These are phyloP conservation scores for Meloe dianella DNA, from an alignment of 2,888 invertebrate genomes.

Conservation along the genomic window DNA sequence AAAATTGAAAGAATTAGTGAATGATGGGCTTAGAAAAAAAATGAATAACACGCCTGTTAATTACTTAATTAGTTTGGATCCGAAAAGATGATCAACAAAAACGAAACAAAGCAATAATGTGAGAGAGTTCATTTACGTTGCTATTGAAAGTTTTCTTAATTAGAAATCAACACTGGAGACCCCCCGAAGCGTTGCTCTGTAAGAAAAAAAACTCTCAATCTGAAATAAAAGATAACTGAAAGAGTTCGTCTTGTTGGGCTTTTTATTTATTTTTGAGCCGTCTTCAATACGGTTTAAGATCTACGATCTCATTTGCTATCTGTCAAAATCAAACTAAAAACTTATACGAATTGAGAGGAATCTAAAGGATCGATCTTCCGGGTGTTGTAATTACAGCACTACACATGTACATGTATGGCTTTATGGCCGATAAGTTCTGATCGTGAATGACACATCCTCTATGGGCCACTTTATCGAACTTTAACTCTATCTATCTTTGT, in stretches of 20 bases:
- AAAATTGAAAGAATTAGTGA: background rate
- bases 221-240: conserved; percentile 19
- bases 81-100: conserved; percentile 52
- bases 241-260: conserved; percentile 15
- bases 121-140: conserved; percentile 44
- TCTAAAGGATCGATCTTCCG: conserved; percentile 19
- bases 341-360: background rate
- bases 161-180: conserved; percentile 53
- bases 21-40: too few relatives aligned
- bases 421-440: conserved; percentile 36
- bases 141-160: conserved; percentile 53
- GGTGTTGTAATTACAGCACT: conserved; percentile 29
- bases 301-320: conserved; percentile 35
- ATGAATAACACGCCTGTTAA: conserved; percentile 47
- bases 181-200: conserved; percentile 35
- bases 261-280: conserved; percentile 32
- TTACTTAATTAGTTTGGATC: conserved; percentile 55
- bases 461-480: conserved; percentile 31
- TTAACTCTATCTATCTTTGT: conserved; percentile 21
- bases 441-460: conserved; percentile 35
- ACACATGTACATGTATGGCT: conserved; percentile 30
- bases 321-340: conserved; percentile 10
- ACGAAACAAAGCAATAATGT: conserved; percentile 45
- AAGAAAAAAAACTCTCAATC: conserved; percentile 22
- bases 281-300: conserved; percentile 33